Percentiles rank a stretch among this genome's conserved stretches.
Conservation (phyloP, 2,113 vertebrate species). For the Callaeas wilsoni region DNA sequence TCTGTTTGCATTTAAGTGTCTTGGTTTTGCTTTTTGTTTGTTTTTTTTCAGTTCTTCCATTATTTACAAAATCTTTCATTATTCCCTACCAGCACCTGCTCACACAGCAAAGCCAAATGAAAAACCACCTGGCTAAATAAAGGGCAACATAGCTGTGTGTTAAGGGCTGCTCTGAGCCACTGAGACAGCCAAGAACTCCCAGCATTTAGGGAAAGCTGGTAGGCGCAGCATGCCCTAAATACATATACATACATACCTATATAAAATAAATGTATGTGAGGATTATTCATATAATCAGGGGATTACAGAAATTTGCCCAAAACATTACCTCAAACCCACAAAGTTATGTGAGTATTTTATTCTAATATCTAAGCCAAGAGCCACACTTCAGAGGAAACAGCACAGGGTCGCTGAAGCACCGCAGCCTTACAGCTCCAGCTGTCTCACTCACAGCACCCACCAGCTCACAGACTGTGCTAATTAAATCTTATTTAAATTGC, state of each 20-base stretch:
- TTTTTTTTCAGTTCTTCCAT: neutral
- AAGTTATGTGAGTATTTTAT: neutral
- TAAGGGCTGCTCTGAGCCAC: neutral
- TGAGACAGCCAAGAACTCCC: neutral
- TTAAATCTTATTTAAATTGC: neutral
- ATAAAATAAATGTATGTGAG: neutral
- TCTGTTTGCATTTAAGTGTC: neutral
- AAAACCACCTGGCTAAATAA: neutral
- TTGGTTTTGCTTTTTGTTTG: neutral
- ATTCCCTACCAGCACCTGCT: neutral
- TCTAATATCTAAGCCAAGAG: neutral
- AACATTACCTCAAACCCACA: neutral
- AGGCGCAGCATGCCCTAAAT: neutral
- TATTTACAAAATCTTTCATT: neutral
- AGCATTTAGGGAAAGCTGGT: neutral
- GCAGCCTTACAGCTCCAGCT: neutral
- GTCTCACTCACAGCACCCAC: neutral
- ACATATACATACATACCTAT: too few relatives aligned
- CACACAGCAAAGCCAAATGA: neutral
- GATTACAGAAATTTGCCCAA: neutral
- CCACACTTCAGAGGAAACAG: neutral
- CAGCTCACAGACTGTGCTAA: neutral
- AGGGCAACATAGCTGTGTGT: neutral
- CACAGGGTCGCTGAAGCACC: neutral
- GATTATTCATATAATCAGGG: neutral